phyloP scores from a whole-genome alignment of 2,797 vertebrate genomes.

The Simalia tracyae region DNA sequence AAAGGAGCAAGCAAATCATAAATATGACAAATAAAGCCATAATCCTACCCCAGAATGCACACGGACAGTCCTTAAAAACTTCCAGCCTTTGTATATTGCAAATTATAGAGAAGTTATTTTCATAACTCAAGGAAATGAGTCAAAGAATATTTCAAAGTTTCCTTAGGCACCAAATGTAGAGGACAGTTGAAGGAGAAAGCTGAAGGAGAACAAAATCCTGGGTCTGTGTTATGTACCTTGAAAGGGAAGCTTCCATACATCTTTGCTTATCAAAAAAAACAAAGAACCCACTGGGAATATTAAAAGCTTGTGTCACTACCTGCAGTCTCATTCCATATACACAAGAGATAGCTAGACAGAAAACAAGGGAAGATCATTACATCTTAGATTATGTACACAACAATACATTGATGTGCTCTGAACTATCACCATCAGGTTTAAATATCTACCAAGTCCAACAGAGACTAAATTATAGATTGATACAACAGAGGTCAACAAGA shows the following conservation, averaged over 20 bases:
- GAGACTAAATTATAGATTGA: background rate
- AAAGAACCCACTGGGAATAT: background rate
- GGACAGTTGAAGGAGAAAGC: background rate
- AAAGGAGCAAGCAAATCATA: background rate
- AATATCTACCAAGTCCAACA: background rate
- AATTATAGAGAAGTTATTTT: background rate
- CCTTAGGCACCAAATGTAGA: background rate
- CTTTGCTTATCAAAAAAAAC: background rate
- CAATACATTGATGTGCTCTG: background rate
- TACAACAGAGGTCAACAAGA: background rate
- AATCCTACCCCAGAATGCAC: background rate
- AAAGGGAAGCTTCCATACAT: background rate
- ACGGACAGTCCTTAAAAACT: background rate
- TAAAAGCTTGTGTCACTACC: background rate
- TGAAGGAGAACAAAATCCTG: no score
- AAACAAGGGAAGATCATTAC: background rate
- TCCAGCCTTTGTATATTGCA: background rate
- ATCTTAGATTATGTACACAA: background rate
- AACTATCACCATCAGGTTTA: background rate
- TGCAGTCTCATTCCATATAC: background rate
- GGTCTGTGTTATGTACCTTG: background rate
- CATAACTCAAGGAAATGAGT: slow-evolving; percentile 20
- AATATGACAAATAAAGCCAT: background rate
- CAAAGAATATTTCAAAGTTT: background rate
- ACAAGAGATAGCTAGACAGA: background rate